Conservation (phyloP, 2,113 vertebrate genomes). For the Cnemophilus loriae region DNA sequence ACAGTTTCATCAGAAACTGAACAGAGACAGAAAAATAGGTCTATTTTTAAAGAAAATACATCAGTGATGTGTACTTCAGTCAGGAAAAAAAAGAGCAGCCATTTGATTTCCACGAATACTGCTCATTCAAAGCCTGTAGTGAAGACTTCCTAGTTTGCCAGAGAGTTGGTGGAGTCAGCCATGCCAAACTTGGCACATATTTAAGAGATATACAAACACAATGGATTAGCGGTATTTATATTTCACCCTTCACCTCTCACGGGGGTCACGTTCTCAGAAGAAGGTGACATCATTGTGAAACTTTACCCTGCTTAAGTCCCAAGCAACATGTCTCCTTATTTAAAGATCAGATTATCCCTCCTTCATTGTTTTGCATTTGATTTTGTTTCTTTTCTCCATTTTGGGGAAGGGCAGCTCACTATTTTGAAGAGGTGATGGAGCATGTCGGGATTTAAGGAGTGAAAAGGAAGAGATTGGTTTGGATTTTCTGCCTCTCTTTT, state of each 20-base stretch:
- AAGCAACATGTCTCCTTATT: slow-evolving; percentile 82
- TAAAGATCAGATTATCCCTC: slow-evolving; percentile 86
- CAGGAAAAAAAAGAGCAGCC: neutral
- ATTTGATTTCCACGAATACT: slow-evolving; percentile 23
- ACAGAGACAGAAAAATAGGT: neutral
- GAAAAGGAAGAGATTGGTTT: slow-evolving; percentile 77
- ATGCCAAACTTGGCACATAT: slow-evolving; percentile 32
- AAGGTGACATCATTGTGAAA: slow-evolving; percentile 86
- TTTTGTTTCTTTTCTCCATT: slow-evolving; percentile 78
- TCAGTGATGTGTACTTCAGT: neutral
- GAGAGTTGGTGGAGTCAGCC: slow-evolving; percentile 27
- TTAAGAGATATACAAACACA: slow-evolving; percentile 51
- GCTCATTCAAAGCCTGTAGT: neutral
- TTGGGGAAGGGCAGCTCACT: slow-evolving; percentile 70
- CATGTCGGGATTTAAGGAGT: slow-evolving; percentile 84
- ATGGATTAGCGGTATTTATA: slow-evolving; percentile 55
- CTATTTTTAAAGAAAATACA: neutral
- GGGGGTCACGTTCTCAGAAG: slow-evolving; percentile 70
- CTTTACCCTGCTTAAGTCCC: slow-evolving; percentile 75
- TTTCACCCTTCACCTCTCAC: slow-evolving; percentile 61
- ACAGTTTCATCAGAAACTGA: neutral
- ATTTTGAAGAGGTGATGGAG: slow-evolving; percentile 86
- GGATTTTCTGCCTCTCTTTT: slow-evolving; percentile 70
- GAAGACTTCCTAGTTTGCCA: slow-evolving; percentile 38
- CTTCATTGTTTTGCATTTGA: slow-evolving; percentile 78